Percentiles rank a stretch among this genome's conserved stretches.
These are phyloP conservation scores for Cheumatopsyche charites DNA, from an alignment of 1,140 invertebrate species.

Conservation along the genomic window DNA sequence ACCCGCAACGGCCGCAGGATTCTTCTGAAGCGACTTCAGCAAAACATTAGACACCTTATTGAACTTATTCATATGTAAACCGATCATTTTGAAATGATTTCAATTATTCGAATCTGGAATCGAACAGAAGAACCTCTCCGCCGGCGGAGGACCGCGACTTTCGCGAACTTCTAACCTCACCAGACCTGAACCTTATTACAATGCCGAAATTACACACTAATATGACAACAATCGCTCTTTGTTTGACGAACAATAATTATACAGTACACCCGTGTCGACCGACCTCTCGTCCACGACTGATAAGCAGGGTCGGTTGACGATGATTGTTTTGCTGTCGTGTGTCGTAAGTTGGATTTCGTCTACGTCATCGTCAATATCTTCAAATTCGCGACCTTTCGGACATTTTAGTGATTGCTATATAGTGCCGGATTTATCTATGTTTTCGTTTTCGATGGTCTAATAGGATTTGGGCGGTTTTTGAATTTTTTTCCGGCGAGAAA, in stretches of 20 bases:
- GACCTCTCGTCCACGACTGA: constrained; percentile 6
- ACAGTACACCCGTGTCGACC: not conserved
- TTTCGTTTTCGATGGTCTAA: too few species aligned
- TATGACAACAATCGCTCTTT: too few species aligned
- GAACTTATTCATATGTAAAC: not conserved
- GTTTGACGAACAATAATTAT: too few species aligned
- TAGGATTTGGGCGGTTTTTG: too few species aligned
- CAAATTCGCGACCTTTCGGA: not conserved
- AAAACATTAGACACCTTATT: not conserved
- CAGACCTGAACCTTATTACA: too few species aligned
- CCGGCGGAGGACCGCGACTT: not conserved
- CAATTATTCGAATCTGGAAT: too few species aligned
- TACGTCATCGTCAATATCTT: not conserved
- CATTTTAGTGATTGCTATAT: not conserved
- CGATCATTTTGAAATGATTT: constrained; percentile 2
- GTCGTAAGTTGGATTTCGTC: not conserved
- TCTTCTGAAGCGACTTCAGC: not conserved
- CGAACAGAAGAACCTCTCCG: not conserved
- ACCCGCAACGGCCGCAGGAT: not conserved
- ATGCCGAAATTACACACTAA: too few species aligned
- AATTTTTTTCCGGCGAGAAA: too few species aligned
- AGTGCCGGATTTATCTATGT: constrained; percentile 1
- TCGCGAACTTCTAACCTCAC: too few species aligned
- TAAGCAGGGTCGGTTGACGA: not conserved
- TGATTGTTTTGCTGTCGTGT: constrained; percentile 1